phyloP scores from a whole-genome alignment of 2,797 vertebrate genomes.

The Philypnodon macrostomus region DNA sequence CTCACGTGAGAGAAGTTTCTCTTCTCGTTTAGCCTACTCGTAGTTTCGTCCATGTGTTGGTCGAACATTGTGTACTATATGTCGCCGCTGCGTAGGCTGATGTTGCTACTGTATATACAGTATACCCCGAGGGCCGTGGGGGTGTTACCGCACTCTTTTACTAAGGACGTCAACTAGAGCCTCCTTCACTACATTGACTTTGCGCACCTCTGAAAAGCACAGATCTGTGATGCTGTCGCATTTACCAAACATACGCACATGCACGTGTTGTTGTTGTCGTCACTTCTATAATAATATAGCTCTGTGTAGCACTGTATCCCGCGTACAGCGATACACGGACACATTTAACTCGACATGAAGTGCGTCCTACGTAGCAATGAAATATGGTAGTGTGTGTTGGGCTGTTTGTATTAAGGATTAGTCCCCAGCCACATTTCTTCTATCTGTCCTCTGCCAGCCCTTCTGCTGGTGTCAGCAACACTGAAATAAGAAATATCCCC shows the following conservation, averaged over 20 bases:
- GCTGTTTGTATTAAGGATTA: conserved; percentile 45
- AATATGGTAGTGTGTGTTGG: conserved; percentile 30
- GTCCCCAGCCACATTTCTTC: conserved; percentile 44
- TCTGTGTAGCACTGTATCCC: conserved; percentile 3
- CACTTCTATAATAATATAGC: conserved; percentile 30
- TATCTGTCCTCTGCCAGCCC: conserved; percentile 63
- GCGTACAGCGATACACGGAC: conserved; percentile 13
- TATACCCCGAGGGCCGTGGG: conserved; percentile 56
- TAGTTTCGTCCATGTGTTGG: conserved; percentile 64
- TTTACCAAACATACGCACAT: conserved; percentile 58
- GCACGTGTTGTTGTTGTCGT: conserved; percentile 74
- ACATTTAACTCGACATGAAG: conserved; percentile 54
- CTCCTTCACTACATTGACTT: conserved; percentile 66
- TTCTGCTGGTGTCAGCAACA: conserved; percentile 72
- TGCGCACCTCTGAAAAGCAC: conserved; percentile 65
- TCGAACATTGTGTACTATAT: conserved; percentile 77
- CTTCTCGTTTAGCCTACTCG: conserved; percentile 35
- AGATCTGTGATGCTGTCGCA: conserved; percentile 61
- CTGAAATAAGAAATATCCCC: conserved; percentile 66
- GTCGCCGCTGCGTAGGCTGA: conserved; percentile 69
- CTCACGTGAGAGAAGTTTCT: conserved; percentile 43
- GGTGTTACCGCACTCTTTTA: conserved; percentile 61
- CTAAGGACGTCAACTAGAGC: conserved; percentile 60
- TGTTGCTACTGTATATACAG: conserved; percentile 70
- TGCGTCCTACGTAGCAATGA: conserved; percentile 38